phyloP scores from a whole-genome alignment of 2,113 vertebrate genomes.

The Apodemus sylvaticus region DNA sequence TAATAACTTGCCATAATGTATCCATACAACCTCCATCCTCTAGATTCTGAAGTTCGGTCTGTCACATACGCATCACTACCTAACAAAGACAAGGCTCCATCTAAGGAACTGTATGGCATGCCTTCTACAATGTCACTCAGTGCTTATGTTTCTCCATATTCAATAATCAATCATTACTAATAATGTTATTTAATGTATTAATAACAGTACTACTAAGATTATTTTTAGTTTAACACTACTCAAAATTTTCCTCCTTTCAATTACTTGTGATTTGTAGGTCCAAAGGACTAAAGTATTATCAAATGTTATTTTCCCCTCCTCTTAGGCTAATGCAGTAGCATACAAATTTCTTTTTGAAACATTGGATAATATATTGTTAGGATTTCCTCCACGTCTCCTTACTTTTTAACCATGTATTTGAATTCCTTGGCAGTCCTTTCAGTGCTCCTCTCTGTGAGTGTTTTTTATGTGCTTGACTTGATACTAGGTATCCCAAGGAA shows the following conservation, averaged over 20 bases:
- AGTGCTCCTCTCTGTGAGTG: background rate
- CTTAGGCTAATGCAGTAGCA: background rate
- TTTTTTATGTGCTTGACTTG: background rate
- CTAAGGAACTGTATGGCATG: background rate
- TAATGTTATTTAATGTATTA: background rate
- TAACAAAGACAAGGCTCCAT: background rate
- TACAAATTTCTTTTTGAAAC: constrained; percentile 3
- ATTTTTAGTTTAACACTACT: constrained; percentile 18
- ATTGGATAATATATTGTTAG: background rate
- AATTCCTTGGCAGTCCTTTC: background rate
- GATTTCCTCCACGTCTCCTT: background rate
- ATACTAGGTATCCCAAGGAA: background rate
- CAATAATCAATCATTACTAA: constrained; percentile 35
- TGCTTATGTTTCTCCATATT: constrained; percentile 29
- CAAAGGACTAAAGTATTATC: constrained; percentile 48
- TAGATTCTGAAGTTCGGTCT: constrained; percentile 5
- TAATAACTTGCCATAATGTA: constrained; percentile 20
- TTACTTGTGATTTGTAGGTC: constrained; percentile 10
- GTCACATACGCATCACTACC: background rate
- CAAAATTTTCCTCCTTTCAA: constrained; percentile 32
- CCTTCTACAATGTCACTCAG: constrained; percentile 22
- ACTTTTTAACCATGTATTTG: background rate
- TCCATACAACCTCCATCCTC: background rate
- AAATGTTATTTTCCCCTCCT: constrained; percentile 21
- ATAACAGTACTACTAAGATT: background rate